Conservation (phyloP, 2,113 vertebrate genomes). For the Hippocampus mohnikei region DNA sequence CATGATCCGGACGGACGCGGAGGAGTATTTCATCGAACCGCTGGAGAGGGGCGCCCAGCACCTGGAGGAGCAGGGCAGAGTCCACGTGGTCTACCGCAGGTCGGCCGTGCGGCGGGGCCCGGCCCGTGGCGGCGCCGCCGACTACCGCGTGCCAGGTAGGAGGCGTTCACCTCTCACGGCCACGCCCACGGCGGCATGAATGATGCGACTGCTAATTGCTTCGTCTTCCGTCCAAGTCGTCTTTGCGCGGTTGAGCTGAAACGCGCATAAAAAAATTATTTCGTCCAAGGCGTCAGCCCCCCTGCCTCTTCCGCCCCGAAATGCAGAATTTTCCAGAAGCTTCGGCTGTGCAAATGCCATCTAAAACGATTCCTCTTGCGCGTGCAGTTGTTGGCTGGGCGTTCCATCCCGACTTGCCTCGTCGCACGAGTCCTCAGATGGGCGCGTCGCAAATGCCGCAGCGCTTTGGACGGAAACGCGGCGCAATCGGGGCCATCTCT, state of each 20-base stretch:
- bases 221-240: neutral
- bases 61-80: constrained; percentile 85
- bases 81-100: constrained; percentile 91
- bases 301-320: too few species aligned
- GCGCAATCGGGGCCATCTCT: too few species aligned
- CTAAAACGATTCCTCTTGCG: neutral
- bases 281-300: too few species aligned
- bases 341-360: too few species aligned
- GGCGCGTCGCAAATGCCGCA: neutral
- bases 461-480: too few species aligned
- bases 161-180: neutral
- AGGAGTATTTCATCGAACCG: constrained; percentile 97
- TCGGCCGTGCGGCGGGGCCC: constrained; percentile 72
- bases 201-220: too few species aligned
- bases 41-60: constrained; percentile 88
- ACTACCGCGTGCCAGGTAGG: constrained; percentile 72
- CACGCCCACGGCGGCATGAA: too few species aligned
- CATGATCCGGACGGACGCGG: constrained; percentile 89
- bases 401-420: neutral
- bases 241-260: neutral
- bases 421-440: neutral
- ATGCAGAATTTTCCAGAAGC: too few species aligned
- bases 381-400: neutral
- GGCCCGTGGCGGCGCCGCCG: constrained; percentile 52
- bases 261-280: neutral